phyloP scores from a whole-genome alignment of 1,140 invertebrate genomes.

The Drosophila parvula region DNA sequence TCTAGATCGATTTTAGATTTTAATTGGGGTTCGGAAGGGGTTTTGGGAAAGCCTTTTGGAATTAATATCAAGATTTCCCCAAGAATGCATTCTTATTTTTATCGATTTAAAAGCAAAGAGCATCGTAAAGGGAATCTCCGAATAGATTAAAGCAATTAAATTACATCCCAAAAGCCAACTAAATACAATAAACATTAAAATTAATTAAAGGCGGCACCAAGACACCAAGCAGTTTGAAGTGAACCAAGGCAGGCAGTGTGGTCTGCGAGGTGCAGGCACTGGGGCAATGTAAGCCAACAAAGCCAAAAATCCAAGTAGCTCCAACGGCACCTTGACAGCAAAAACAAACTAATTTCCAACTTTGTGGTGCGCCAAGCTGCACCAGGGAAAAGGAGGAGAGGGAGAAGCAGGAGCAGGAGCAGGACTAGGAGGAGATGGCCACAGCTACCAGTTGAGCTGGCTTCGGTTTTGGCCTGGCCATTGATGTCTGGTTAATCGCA shows the following conservation, averaged over 20 bases:
- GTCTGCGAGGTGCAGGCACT: background rate
- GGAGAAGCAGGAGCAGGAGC: background rate
- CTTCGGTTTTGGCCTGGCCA: constrained; percentile 46
- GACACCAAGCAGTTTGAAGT: constrained; percentile 2
- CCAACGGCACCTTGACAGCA: constrained; percentile 49
- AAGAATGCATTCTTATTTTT: background rate
- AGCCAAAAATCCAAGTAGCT: constrained; percentile 48
- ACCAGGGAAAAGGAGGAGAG: constrained; percentile 12
- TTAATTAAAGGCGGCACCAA: constrained; percentile 10
- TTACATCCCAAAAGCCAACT: constrained; percentile 5
- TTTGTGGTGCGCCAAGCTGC: constrained; percentile 50
- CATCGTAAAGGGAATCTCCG: too few relatives aligned
- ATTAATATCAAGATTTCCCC: background rate
- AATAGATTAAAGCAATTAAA: constrained; percentile 2
- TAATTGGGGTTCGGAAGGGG: background rate
- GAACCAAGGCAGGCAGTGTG: background rate
- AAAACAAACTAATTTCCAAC: constrained; percentile 59
- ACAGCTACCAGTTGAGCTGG: constrained; percentile 52
- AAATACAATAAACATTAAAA: constrained; percentile 22
- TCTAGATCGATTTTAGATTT: constrained; percentile 2
- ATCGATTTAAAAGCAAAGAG: too few relatives aligned
- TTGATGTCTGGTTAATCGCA: constrained; percentile 59
- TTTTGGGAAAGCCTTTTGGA: too few relatives aligned
- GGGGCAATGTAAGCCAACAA: constrained; percentile 48
- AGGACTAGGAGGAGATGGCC: constrained; percentile 7